A percentile compares a stretch with the other conserved stretches of the same genome.
phyloP scores from a whole-genome alignment of 2,113 vertebrate species.

The Probosciger aterrimus region DNA sequence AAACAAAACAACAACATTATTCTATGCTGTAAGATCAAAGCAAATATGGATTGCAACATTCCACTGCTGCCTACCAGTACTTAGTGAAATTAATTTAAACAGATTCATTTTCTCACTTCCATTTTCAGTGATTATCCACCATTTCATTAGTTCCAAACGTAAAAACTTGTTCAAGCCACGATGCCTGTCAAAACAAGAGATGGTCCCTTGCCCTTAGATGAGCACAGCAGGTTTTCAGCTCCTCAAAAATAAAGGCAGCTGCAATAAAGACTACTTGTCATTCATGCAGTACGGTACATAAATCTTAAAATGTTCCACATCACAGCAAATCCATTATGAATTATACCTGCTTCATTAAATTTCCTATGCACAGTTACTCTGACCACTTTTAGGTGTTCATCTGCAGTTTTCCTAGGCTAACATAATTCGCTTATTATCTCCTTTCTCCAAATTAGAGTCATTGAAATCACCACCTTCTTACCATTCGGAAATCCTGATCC shows the following conservation, averaged over 20 bases:
- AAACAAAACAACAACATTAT: slow-evolving; percentile 37
- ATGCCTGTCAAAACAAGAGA: background rate
- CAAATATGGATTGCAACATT: background rate
- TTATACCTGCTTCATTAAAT: background rate
- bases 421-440: background rate
- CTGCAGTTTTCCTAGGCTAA: background rate
- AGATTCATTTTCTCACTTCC: background rate
- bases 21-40: background rate
- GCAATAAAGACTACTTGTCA: background rate
- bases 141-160: background rate
- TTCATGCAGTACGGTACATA: background rate
- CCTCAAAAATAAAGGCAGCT: background rate
- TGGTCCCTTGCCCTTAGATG: background rate
- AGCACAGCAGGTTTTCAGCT: background rate
- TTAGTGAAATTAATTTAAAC: background rate
- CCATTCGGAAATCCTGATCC: background rate
- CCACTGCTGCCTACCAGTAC: background rate
- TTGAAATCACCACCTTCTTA: background rate
- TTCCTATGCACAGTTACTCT: background rate
- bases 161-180: background rate
- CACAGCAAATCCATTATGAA: background rate
- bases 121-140: background rate
- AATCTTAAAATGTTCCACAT: background rate
- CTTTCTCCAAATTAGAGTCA: background rate
- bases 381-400: background rate